These are phyloP conservation scores for Kuschelorhynchus macadamiae DNA, from an alignment of 2,888 invertebrate genomes.

Conservation along the genomic window DNA sequence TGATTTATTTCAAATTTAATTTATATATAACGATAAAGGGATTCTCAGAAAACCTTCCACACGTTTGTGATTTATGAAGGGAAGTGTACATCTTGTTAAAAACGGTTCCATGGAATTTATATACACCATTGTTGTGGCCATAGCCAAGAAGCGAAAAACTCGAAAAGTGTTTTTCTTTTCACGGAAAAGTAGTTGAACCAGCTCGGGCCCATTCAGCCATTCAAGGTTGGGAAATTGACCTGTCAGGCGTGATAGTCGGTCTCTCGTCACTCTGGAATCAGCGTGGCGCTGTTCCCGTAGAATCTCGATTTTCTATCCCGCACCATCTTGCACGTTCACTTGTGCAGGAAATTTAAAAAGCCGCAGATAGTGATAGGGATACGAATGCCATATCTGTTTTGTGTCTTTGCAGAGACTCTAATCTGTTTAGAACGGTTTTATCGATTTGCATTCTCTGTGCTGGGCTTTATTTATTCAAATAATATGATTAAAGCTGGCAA, in stretches of 20 bases:
- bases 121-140: slow-evolving; percentile 33
- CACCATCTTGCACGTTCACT: slow-evolving; percentile 43
- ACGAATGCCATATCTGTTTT: neutral
- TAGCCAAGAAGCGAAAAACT: slow-evolving; percentile 34
- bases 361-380: slow-evolving; percentile 35
- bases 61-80: neutral
- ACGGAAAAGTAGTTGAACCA: slow-evolving; percentile 40
- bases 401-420: too few relatives aligned
- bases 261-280: slow-evolving; percentile 40
- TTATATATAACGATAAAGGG: too few relatives aligned
- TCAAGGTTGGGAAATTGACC: slow-evolving; percentile 49
- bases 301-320: slow-evolving; percentile 19
- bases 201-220: slow-evolving; percentile 44
- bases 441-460: too few relatives aligned
- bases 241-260: slow-evolving; percentile 50
- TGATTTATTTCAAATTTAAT: too few relatives aligned
- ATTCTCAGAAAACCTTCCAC: too few relatives aligned
- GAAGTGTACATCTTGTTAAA: neutral
- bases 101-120: neutral
- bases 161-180: slow-evolving; percentile 45
- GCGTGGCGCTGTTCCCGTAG: slow-evolving; percentile 19
- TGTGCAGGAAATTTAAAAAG: slow-evolving; percentile 48
- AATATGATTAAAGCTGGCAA: too few relatives aligned
- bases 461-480: too few relatives aligned
- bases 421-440: too few relatives aligned